These are phyloP conservation scores for Nowickia ferox DNA, from an alignment of 2,888 invertebrate species.

Conservation along the genomic window DNA sequence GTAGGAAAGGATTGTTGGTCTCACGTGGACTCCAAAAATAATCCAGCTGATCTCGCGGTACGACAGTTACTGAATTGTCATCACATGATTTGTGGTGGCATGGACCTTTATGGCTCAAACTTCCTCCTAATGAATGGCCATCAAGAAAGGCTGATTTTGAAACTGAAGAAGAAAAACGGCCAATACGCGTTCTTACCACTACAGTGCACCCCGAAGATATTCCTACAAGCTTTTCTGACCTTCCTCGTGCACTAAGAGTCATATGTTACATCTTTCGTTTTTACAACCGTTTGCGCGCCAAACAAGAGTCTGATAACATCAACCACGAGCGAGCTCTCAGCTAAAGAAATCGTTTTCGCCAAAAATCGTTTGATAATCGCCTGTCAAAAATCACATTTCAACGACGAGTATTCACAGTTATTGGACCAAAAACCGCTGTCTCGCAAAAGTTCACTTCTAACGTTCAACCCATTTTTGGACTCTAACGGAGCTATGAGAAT, in stretches of 20 bases:
- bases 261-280: not conserved
- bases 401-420: not conserved
- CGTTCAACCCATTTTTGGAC: not conserved
- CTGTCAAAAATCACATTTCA: not conserved
- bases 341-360: too few relatives aligned
- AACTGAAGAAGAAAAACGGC: not conserved
- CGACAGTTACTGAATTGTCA: too few relatives aligned
- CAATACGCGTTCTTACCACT: not conserved
- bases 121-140: not conserved
- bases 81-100: too few relatives aligned
- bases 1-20: not conserved
- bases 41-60: constrained; percentile 7
- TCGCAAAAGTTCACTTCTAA: not conserved
- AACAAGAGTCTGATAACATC: not conserved
- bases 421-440: not conserved
- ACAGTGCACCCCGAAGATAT: not conserved
- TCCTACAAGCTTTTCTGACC: not conserved
- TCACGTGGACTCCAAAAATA: constrained; percentile 3
- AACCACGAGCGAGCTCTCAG: too few relatives aligned
- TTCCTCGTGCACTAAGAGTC: not conserved
- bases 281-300: not conserved
- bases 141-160: not conserved
- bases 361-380: not conserved
- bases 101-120: not conserved
- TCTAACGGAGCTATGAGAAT: not conserved